Evolutionary conservation across 2,113 vertebrate species (phyloP).

Genomic region (Scophthalmus maximus): DNA sequence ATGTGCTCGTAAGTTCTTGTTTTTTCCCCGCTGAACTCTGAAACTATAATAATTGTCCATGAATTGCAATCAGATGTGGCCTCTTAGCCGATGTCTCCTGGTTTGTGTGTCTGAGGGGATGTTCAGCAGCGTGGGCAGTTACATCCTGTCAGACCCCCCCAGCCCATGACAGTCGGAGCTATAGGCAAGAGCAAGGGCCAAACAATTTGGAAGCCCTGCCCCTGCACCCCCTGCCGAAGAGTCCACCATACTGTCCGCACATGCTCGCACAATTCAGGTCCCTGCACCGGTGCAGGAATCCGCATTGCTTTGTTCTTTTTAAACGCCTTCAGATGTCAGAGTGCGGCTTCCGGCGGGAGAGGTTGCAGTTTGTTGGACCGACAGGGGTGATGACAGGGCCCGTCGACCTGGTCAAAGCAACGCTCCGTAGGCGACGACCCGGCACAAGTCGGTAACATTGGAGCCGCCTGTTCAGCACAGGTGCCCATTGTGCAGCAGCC

Average conservation of each 20-base stretch:
- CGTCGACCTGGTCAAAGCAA: slow-evolving; percentile 1
- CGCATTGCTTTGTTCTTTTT: slow-evolving; percentile 43
- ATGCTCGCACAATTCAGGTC: slow-evolving; percentile 23
- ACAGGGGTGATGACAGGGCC: slow-evolving; percentile 15
- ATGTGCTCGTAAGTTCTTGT: slow-evolving; percentile 29
- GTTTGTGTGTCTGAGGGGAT: slow-evolving; percentile 35
- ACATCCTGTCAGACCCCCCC: slow-evolving; percentile 49
- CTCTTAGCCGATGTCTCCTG: slow-evolving; percentile 38
- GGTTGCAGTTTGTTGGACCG: slow-evolving; percentile 28
- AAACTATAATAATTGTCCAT: slow-evolving; percentile 56
- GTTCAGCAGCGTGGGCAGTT: slow-evolving; percentile 57
- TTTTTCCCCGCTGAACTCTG: slow-evolving; percentile 8
- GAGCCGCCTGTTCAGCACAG: neutral
- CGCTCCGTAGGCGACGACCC: neutral
- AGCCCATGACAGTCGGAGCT: neutral
- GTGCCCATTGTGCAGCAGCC: neutral
- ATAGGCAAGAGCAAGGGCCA: slow-evolving; percentile 35
- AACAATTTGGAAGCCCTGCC: slow-evolving; percentile 21
- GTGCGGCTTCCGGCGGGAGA: neutral
- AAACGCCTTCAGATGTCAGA: slow-evolving; percentile 55
- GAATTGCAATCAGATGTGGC: slow-evolving; percentile 76
- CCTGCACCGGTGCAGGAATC: neutral
- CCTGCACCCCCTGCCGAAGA: slow-evolving; percentile 31
- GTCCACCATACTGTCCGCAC: slow-evolving; percentile 45
- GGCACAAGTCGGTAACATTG: slow-evolving; percentile 4